phyloP scores from a whole-genome alignment of 1,140 invertebrate genomes.

The Sipha flava region DNA sequence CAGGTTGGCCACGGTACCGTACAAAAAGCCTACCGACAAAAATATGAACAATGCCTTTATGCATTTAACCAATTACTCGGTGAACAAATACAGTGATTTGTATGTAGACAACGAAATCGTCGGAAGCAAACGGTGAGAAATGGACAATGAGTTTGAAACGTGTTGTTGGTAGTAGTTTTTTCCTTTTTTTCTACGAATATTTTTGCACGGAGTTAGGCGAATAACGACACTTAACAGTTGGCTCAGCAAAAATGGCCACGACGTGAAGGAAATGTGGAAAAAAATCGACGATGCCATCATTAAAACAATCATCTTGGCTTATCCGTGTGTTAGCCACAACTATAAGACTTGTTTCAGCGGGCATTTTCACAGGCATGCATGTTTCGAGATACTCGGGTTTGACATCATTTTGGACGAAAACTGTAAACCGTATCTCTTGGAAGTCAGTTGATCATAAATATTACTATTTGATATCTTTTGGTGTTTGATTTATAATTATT shows the following conservation, averaged over 20 bases:
- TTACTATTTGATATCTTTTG: too few relatives aligned
- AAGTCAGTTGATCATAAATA: conserved; percentile 60
- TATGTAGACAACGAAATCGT: not conserved
- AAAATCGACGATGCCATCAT: conserved; percentile 83
- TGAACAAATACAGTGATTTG: not conserved
- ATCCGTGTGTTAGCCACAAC: conserved; percentile 75
- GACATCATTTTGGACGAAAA: conserved; percentile 78
- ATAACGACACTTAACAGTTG: conserved; percentile 44
- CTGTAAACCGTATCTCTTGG: conserved; percentile 74
- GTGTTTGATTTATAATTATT: too few relatives aligned
- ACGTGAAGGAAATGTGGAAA: conserved; percentile 65
- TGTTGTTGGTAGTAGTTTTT: too few relatives aligned
- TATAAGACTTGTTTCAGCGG: conserved; percentile 80
- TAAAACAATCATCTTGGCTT: conserved; percentile 77
- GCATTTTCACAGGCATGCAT: conserved; percentile 72
- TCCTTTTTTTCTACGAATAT: too few relatives aligned
- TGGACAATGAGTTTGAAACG: too few relatives aligned
- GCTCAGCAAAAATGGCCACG: conserved; percentile 57
- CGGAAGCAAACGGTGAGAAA: not conserved
- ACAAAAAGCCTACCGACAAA: conserved; percentile 33
- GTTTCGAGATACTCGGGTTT: conserved; percentile 82
- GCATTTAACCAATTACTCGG: conserved; percentile 62
- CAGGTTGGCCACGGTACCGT: conserved; percentile 59
- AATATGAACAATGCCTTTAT: conserved; percentile 63
- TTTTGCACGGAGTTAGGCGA: too few relatives aligned